Percentiles rank a stretch among this genome's conserved stretches.
Conservation (phyloP, 2,888 invertebrate genomes). For the Himalopsyche tibetana region DNA sequence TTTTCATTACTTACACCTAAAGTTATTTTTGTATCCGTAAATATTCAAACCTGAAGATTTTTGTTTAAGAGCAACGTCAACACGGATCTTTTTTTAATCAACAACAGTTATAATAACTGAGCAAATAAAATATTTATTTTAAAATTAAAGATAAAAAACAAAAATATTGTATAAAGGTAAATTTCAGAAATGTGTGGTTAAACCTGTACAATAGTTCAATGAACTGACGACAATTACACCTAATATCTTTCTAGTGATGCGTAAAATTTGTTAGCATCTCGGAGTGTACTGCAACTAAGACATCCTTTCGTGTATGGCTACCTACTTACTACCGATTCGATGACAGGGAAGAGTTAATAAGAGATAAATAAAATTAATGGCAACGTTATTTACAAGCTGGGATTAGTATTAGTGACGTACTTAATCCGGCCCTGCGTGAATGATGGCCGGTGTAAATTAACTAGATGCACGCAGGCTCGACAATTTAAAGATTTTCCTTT, state of each 20-base stretch:
- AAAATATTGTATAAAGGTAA: no score
- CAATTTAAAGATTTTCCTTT: background rate
- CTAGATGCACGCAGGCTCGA: slow-evolving; percentile 17
- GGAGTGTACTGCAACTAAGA: background rate
- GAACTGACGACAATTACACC: no score
- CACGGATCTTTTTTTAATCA: no score
- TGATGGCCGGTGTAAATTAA: slow-evolving; percentile 41
- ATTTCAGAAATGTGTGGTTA: no score
- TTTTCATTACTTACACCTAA: no score
- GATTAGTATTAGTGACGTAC: slow-evolving; percentile 32
- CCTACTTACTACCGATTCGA: background rate
- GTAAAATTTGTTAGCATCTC: background rate
- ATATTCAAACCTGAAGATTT: no score
- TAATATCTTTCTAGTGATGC: background rate
- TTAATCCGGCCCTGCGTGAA: slow-evolving; percentile 39
- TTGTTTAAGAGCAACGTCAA: no score
- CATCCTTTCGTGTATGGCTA: background rate
- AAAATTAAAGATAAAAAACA: no score
- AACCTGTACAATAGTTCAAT: no score
- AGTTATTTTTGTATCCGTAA: no score
- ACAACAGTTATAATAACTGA: no score
- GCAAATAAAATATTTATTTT: no score
- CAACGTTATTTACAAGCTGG: slow-evolving; percentile 45
- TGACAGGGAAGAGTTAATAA: slow-evolving; percentile 44
- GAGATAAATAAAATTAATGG: slow-evolving; percentile 48